A percentile compares a stretch with the other conserved stretches of the same genome.
These are phyloP conservation scores for Hemiprocne comata DNA, from an alignment of 2,113 vertebrate species.

Conservation along the genomic window DNA sequence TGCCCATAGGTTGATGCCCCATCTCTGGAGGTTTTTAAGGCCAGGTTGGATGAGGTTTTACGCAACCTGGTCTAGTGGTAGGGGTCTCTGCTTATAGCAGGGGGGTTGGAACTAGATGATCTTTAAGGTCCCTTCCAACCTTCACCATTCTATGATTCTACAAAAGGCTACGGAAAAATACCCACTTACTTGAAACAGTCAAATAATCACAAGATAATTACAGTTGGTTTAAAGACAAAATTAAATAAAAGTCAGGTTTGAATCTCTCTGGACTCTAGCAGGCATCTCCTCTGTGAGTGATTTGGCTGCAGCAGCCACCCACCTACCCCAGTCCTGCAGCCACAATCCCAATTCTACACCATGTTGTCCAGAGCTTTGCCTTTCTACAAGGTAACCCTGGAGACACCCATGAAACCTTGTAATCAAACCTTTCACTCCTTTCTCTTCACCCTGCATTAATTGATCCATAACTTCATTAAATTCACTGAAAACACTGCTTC, in stretches of 20 bases:
- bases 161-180: background rate
- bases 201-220: background rate
- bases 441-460: background rate
- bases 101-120: too few relatives aligned
- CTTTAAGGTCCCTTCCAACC: too few relatives aligned
- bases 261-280: background rate
- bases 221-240: background rate
- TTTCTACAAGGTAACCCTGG: background rate
- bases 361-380: background rate
- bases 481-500: background rate
- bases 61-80: too few relatives aligned
- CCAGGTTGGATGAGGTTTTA: too few relatives aligned
- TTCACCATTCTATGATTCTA: too few relatives aligned
- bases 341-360: background rate
- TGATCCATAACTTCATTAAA: background rate
- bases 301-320: background rate
- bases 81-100: too few relatives aligned
- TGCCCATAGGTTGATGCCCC: too few relatives aligned
- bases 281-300: background rate
- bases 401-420: background rate
- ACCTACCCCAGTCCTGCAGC: background rate
- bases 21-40: too few relatives aligned
- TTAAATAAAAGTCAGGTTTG: background rate
- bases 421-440: background rate
- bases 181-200: background rate